Percentiles rank a stretch among this genome's conserved stretches.
Conservation (phyloP, 2,888 invertebrate genomes). For the Eupithecia inturbata region DNA sequence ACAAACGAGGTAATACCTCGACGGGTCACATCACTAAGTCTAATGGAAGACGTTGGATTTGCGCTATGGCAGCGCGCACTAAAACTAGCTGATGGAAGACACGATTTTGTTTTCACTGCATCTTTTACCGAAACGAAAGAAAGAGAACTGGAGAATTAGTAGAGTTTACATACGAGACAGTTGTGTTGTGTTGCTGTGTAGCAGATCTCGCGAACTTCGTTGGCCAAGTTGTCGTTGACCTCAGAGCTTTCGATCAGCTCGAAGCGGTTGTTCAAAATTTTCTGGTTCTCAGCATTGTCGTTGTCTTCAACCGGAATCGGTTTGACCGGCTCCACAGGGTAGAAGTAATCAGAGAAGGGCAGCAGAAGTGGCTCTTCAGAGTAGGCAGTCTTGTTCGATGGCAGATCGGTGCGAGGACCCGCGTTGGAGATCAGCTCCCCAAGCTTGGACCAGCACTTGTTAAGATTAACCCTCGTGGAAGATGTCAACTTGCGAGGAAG, state of each 20-base stretch:
- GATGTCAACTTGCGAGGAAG: slow-evolving; percentile 83
- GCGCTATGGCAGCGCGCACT: slow-evolving; percentile 64
- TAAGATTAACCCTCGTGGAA: slow-evolving; percentile 85
- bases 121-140: slow-evolving; percentile 62
- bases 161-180: slow-evolving; percentile 80
- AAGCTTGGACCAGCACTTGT: slow-evolving; percentile 86
- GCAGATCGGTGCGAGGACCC: slow-evolving; percentile 74
- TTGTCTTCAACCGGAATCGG: slow-evolving; percentile 71
- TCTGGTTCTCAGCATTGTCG: slow-evolving; percentile 79
- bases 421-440: slow-evolving; percentile 83
- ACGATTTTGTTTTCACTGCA: slow-evolving; percentile 82
- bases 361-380: slow-evolving; percentile 74
- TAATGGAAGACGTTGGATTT: slow-evolving; percentile 78
- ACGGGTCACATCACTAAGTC: slow-evolving; percentile 70
- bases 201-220: slow-evolving; percentile 84
- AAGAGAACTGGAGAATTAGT: slow-evolving; percentile 55
- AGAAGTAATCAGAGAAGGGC: slow-evolving; percentile 74
- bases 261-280: slow-evolving; percentile 74
- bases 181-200: slow-evolving; percentile 67
- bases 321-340: slow-evolving; percentile 74
- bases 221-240: slow-evolving; percentile 84
- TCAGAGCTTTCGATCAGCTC: slow-evolving; percentile 74
- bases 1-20: slow-evolving; percentile 55
- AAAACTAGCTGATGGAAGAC: slow-evolving; percentile 80
- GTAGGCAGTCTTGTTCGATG: slow-evolving; percentile 78